These are phyloP conservation scores for Halichoeres trimaculatus DNA, from an alignment of 2,113 vertebrate species.

Conservation along the genomic window DNA sequence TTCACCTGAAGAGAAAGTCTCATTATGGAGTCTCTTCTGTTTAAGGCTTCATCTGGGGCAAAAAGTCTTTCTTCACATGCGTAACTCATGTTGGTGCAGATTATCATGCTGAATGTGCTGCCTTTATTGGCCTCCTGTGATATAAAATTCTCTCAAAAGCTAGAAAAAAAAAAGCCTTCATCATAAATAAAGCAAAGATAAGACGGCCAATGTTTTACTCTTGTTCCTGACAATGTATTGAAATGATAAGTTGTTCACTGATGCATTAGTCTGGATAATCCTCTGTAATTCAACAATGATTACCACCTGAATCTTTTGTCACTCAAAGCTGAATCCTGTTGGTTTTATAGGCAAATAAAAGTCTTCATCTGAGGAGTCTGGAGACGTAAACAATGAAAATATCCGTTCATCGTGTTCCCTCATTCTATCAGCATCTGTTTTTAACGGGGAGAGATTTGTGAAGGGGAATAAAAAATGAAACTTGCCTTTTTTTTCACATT, in stretches of 20 bases:
- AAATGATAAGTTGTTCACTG: not conserved
- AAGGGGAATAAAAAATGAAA: slow-evolving; percentile 58
- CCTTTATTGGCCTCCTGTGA: no score
- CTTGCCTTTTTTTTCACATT: slow-evolving; percentile 37
- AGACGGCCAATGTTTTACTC: not conserved
- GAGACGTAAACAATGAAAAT: slow-evolving; percentile 61
- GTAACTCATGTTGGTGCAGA: no score
- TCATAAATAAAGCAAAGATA: not conserved
- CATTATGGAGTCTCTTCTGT: no score
- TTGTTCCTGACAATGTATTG: slow-evolving; percentile 1
- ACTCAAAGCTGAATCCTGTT: slow-evolving; percentile 31
- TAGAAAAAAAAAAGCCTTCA: not conserved
- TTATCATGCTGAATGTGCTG: no score
- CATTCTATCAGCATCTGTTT: slow-evolving; percentile 73
- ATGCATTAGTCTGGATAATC: slow-evolving; percentile 18
- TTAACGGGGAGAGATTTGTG: slow-evolving; percentile 62
- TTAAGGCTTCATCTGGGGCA: no score
- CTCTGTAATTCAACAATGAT: slow-evolving; percentile 52
- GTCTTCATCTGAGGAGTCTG: slow-evolving; percentile 48
- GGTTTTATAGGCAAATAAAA: slow-evolving; percentile 60
- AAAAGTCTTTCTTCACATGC: no score
- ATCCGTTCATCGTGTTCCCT: slow-evolving; percentile 60
- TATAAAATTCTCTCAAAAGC: no score
- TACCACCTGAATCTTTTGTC: slow-evolving; percentile 55
- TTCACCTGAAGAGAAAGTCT: no score